phyloP scores from a whole-genome alignment of 2,888 invertebrate genomes.

The Muschampia plurimacula region DNA sequence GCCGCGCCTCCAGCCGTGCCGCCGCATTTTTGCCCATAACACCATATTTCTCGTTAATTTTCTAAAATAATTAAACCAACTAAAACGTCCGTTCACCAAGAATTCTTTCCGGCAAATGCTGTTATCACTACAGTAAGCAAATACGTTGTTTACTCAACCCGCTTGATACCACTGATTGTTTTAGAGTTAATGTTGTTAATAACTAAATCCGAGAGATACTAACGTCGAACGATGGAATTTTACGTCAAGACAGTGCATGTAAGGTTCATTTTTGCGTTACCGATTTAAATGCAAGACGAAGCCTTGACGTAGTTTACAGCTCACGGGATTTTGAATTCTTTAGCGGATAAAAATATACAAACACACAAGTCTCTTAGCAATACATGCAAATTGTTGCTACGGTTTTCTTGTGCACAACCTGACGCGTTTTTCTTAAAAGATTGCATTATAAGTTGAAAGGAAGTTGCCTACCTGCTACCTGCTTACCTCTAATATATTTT shows the following conservation, averaged over 20 bases:
- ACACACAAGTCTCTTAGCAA: conserved; percentile 14
- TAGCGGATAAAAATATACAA: conserved; percentile 40
- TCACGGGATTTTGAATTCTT: conserved; percentile 35
- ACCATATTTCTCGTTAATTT: conserved; percentile 24
- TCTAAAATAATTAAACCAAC: conserved; percentile 29
- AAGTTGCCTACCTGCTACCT: neutral
- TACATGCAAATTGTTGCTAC: neutral
- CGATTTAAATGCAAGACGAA: conserved; percentile 12
- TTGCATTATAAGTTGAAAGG: neutral
- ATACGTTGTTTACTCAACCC: conserved; percentile 53
- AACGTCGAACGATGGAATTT: conserved; percentile 57
- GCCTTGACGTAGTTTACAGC: conserved; percentile 33
- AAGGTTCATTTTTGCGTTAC: conserved; percentile 26
- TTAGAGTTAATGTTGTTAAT: conserved; percentile 28
- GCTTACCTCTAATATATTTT: neutral
- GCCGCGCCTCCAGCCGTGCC: conserved; percentile 69
- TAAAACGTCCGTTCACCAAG: conserved; percentile 60
- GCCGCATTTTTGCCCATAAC: conserved; percentile 69
- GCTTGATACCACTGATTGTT: conserved; percentile 42
- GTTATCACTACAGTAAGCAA: conserved; percentile 41
- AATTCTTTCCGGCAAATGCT: conserved; percentile 61
- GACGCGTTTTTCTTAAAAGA: neutral
- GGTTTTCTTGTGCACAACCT: neutral
- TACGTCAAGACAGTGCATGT: conserved; percentile 43
- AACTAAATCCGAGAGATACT: conserved; percentile 46